phyloP scores from a whole-genome alignment of 2,797 vertebrate species.

The Silurus lanzhouensis region DNA sequence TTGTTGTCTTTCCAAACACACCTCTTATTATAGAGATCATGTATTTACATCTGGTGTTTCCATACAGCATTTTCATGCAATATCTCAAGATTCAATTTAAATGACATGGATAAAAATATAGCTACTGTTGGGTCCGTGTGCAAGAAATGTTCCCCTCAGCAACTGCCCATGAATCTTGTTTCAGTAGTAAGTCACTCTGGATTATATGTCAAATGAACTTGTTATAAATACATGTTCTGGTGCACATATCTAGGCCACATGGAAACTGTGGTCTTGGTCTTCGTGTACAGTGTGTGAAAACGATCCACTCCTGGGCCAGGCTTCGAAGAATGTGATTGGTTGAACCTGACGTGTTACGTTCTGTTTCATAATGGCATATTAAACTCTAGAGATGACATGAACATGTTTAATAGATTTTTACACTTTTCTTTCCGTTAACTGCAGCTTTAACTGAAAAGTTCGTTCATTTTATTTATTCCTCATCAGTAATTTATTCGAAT shows the following conservation, averaged over 20 bases:
- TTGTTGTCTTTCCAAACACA: too few relatives aligned
- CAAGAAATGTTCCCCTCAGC: not conserved
- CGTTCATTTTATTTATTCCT: too few relatives aligned
- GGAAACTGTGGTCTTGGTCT: not conserved
- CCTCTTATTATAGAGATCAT: too few relatives aligned
- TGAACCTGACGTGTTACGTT: conserved; percentile 4
- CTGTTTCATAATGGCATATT: not conserved
- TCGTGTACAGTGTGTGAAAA: not conserved
- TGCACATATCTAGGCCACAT: not conserved
- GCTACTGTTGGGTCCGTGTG: not conserved
- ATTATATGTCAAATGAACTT: not conserved
- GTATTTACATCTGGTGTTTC: too few relatives aligned
- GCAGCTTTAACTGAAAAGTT: not conserved
- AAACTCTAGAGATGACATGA: not conserved
- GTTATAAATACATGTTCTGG: not conserved
- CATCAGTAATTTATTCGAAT: too few relatives aligned
- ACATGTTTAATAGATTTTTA: not conserved
- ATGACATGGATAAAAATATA: too few relatives aligned
- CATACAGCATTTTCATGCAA: too few relatives aligned
- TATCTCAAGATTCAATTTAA: too few relatives aligned
- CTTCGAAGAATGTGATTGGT: not conserved
- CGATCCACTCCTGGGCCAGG: not conserved
- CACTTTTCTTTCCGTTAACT: not conserved
- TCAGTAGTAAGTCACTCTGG: not conserved
- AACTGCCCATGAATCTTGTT: not conserved